Percentiles rank a stretch among this genome's conserved stretches.
Conservation (phyloP, 2,888 invertebrate species). For the Apoderus coryli region DNA sequence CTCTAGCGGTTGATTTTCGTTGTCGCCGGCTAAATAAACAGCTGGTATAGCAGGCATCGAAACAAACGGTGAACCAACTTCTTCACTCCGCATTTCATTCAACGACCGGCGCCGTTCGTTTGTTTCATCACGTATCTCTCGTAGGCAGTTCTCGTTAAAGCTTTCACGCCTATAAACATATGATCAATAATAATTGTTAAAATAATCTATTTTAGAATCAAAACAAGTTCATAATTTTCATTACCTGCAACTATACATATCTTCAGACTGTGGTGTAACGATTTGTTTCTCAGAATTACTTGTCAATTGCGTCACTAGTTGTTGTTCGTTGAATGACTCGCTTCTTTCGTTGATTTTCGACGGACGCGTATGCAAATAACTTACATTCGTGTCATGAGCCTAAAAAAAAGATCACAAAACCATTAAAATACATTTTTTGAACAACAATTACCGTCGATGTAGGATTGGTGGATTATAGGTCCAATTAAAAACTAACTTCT, state of each 20-base stretch:
- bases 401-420: too few relatives aligned
- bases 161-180: conserved; percentile 26
- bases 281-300: conserved; percentile 10
- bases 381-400: too few relatives aligned
- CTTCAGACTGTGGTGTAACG: conserved; percentile 11
- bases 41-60: conserved; percentile 40
- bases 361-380: conserved; percentile 19
- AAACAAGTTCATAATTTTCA: too few relatives aligned
- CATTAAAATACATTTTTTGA: too few relatives aligned
- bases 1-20: conserved; percentile 41
- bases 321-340: conserved; percentile 31
- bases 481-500: too few relatives aligned
- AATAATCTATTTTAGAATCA: too few relatives aligned
- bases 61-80: conserved; percentile 34
- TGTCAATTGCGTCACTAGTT: conserved; percentile 24
- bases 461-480: too few relatives aligned
- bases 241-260: too few relatives aligned
- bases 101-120: conserved; percentile 25
- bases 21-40: conserved; percentile 36
- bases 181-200: too few relatives aligned
- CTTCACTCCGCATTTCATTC: conserved; percentile 27
- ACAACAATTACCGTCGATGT: too few relatives aligned
- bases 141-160: conserved; percentile 31
- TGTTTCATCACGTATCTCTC: conserved; percentile 24
- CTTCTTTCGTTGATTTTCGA: conserved; percentile 29